Evolutionary conservation across 2,797 vertebrate genomes (phyloP).

Genomic region (Falco peregrinus): DNA sequence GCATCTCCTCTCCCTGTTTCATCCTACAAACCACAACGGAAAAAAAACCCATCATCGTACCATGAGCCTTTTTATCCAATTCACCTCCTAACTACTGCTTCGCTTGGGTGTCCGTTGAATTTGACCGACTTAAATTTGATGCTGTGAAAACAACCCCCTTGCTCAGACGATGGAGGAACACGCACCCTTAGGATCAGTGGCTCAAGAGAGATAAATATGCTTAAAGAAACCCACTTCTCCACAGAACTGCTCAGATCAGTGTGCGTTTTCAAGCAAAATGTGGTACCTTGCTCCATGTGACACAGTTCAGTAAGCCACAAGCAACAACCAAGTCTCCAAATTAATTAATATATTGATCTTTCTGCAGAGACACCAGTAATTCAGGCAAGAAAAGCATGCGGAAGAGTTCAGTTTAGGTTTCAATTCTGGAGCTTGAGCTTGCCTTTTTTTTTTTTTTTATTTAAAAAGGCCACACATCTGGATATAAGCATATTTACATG

Average conservation of each 20-base stretch:
- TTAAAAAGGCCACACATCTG: not conserved
- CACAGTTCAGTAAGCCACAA: not conserved
- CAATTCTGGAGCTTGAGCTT: not conserved
- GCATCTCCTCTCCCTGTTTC: not conserved
- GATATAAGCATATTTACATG: not conserved
- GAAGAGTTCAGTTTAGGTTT: not conserved
- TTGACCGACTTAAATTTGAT: not conserved
- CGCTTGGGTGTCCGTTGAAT: not conserved
- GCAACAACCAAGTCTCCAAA: not conserved
- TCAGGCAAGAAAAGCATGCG: not conserved
- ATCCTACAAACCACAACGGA: not conserved
- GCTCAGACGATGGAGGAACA: not conserved
- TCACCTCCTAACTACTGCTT: not conserved
- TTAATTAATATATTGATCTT: not conserved
- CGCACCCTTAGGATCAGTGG: fast-evolving
- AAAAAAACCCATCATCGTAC: not conserved
- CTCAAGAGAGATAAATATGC: not conserved
- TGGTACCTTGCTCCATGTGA: not conserved
- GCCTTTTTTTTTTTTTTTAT: not conserved
- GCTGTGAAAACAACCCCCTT: not conserved
- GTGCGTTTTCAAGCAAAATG: not conserved
- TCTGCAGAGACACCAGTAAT: not conserved
- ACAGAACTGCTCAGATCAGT: not conserved
- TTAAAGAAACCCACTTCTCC: not conserved
- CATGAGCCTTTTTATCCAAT: not conserved